phyloP scores from a whole-genome alignment of 2,888 invertebrate genomes.

The Drosophila meridionalis region DNA sequence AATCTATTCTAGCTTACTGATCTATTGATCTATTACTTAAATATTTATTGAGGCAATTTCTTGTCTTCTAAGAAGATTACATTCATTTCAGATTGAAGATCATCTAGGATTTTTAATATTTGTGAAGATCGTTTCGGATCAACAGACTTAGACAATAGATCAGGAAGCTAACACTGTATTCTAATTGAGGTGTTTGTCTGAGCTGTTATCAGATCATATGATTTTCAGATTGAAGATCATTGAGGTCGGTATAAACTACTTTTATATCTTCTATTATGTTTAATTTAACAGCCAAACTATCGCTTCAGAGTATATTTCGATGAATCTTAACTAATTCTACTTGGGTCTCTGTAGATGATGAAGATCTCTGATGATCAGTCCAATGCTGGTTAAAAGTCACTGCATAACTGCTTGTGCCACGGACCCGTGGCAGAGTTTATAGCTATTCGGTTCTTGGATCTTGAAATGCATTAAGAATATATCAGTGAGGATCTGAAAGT shows the following conservation, averaged over 20 bases:
- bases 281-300: background rate
- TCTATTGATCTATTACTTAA: background rate
- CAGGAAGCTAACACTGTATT: background rate
- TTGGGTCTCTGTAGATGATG: background rate
- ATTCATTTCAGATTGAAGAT: background rate
- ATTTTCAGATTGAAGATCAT: background rate
- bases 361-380: slow-evolving; percentile 3
- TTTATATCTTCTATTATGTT: background rate
- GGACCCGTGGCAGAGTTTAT: slow-evolving; percentile 11
- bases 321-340: background rate
- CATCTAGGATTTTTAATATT: background rate
- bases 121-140: background rate
- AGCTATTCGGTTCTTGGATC: slow-evolving; percentile 21
- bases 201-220: background rate
- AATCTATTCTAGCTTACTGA: background rate
- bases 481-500: slow-evolving; percentile 33
- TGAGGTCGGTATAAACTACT: background rate
- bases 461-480: slow-evolving; percentile 27
- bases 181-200: background rate
- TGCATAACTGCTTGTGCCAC: background rate
- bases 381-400: background rate
- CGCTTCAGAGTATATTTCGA: background rate
- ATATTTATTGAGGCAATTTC: background rate
- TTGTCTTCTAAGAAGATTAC: background rate
- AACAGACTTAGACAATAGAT: background rate